Percentiles rank a stretch among this genome's conserved stretches.
Evolutionary conservation across 1,140 invertebrate species (phyloP).

Genomic region (Camponotus floridanus): DNA sequence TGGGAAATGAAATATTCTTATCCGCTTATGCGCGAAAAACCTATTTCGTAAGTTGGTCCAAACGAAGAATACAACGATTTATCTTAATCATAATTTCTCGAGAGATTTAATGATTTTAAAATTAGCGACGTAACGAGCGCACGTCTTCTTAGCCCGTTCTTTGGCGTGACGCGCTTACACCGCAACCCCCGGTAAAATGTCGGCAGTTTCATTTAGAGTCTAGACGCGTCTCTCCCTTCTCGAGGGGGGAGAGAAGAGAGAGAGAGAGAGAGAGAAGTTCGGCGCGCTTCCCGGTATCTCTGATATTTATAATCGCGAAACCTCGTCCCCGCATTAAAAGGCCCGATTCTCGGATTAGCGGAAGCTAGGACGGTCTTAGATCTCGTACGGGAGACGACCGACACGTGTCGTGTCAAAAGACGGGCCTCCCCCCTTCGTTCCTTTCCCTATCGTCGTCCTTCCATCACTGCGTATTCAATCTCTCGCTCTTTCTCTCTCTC

Average conservation of each 20-base stretch:
- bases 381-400: conserved; percentile 82
- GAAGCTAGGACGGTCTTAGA: conserved; percentile 84
- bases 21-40: background rate
- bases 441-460: conserved; percentile 26
- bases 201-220: conserved; percentile 74
- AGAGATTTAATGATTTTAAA: conserved; percentile 1
- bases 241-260: too few relatives aligned
- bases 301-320: conserved; percentile 86
- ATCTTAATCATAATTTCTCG: background rate
- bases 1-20: background rate
- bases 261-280: conserved; percentile 21
- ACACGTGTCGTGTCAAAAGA: conserved; percentile 81
- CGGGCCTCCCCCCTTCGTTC: conserved; percentile 5
- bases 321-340: conserved; percentile 84
- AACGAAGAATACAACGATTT: background rate
- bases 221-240: conserved; percentile 70
- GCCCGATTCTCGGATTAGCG: conserved; percentile 85
- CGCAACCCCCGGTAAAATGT: conserved; percentile 37
- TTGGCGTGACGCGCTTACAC: conserved; percentile 38
- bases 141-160: conserved; percentile 13
- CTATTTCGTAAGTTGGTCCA: background rate
- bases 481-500: conserved; percentile 63
- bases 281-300: conserved; percentile 82
- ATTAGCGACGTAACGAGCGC: conserved; percentile 12
- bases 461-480: conserved; percentile 31